These are phyloP conservation scores for Drosophila ogumai DNA, from an alignment of 1,140 invertebrate genomes.

Conservation along the genomic window DNA sequence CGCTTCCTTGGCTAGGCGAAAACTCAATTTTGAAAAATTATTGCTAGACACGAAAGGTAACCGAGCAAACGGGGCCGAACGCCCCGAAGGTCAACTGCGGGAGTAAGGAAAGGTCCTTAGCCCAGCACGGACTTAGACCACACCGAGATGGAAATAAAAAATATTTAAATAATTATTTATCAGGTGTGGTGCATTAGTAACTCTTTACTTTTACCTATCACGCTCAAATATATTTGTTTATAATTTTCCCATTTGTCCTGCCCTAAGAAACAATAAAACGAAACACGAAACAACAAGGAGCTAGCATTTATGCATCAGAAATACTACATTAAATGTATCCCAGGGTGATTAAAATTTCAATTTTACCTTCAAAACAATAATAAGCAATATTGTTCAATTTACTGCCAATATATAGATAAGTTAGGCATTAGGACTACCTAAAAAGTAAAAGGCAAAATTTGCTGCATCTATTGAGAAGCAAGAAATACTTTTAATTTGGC, in stretches of 20 bases:
- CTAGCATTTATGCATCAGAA: neutral
- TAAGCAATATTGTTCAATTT: no score
- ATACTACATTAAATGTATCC: neutral
- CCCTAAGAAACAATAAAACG: neutral
- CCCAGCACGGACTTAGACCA: neutral
- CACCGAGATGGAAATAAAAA: slow-evolving; percentile 6
- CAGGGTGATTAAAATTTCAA: neutral
- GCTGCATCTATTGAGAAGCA: no score
- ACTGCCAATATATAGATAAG: no score
- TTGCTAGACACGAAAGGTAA: slow-evolving; percentile 57
- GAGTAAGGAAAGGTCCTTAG: slow-evolving; percentile 15
- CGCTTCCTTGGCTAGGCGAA: slow-evolving; percentile 48
- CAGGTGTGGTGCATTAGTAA: neutral
- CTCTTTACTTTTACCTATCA: neutral
- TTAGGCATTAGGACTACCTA: no score
- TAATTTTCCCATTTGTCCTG: neutral
- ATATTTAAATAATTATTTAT: neutral
- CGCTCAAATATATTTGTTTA: neutral
- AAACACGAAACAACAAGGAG: neutral
- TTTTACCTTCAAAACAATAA: no score
- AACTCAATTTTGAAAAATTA: slow-evolving; percentile 77
- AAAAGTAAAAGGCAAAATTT: no score
- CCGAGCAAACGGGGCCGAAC: slow-evolving; percentile 26
- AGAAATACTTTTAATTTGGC: no score
- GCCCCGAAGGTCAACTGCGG: slow-evolving; percentile 50